Conservation (phyloP, 2,113 vertebrate genomes). For the Peromyscus californicus region DNA sequence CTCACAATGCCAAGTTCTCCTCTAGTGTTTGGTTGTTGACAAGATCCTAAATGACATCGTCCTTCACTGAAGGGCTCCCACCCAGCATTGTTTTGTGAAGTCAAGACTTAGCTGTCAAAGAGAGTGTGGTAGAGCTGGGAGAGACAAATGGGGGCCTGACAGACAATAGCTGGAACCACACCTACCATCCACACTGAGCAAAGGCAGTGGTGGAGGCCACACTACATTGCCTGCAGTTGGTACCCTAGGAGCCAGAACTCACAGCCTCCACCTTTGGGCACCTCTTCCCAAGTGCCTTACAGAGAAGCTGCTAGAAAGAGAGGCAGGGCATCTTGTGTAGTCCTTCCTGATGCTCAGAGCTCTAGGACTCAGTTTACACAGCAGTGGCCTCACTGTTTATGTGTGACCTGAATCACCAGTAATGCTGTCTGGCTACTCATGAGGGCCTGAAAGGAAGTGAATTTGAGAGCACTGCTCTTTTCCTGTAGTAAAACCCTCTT, state of each 20-base stretch:
- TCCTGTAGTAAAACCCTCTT: background rate
- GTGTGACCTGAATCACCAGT: background rate
- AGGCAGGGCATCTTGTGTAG: background rate
- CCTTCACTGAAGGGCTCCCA: background rate
- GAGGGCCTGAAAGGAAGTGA: too few species aligned
- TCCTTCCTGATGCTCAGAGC: background rate
- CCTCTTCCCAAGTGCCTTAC: background rate
- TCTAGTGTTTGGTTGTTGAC: background rate
- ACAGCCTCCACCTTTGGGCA: background rate
- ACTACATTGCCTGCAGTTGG: background rate
- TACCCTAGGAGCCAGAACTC: background rate
- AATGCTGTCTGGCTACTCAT: background rate
- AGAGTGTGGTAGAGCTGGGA: background rate
- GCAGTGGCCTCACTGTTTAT: background rate
- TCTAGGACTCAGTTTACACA: background rate
- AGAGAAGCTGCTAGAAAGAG: background rate
- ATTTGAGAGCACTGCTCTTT: background rate
- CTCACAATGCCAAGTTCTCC: background rate
- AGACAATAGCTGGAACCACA: background rate
- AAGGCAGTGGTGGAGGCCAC: background rate
- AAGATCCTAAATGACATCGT: background rate
- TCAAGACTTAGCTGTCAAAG: background rate
- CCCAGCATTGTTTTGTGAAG: background rate
- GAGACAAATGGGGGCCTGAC: background rate
- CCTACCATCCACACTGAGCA: fast-evolving